Evolutionary conservation across 2,113 vertebrate genomes (phyloP).

Genomic region (Tonatia bakeri): DNA sequence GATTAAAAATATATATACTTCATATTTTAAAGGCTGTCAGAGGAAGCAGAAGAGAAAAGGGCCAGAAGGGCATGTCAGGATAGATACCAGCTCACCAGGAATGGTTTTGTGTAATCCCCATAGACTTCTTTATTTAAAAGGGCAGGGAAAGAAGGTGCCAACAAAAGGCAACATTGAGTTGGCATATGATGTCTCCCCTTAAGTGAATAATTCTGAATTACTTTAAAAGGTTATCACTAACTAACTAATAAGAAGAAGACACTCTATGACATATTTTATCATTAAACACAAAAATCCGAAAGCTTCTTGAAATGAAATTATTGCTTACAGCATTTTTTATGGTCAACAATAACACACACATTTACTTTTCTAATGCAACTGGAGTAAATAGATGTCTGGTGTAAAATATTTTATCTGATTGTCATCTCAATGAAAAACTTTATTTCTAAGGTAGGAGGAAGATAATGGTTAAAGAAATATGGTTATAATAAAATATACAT

Average conservation of each 20-base stretch:
- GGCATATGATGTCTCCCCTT: background rate
- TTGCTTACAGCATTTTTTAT: conserved; percentile 47
- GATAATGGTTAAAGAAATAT: conserved; percentile 77
- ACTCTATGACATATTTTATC: background rate
- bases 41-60: background rate
- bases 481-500: conserved; percentile 70
- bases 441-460: conserved; percentile 72
- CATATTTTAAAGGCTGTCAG: background rate
- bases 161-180: background rate
- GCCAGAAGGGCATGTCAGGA: background rate
- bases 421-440: conserved; percentile 72
- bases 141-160: background rate
- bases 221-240: background rate
- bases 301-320: conserved; percentile 63
- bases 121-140: background rate
- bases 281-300: conserved; percentile 34
- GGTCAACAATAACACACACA: conserved; percentile 71
- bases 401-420: conserved; percentile 76
- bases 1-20: background rate
- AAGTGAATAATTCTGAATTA: background rate
- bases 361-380: conserved; percentile 76
- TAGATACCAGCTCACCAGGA: background rate
- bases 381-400: conserved; percentile 73
- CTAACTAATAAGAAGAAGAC: conserved; percentile 25
- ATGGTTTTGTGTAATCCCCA: background rate